Conservation (phyloP, 2,113 vertebrate genomes). For the Cynocephalus volans region DNA sequence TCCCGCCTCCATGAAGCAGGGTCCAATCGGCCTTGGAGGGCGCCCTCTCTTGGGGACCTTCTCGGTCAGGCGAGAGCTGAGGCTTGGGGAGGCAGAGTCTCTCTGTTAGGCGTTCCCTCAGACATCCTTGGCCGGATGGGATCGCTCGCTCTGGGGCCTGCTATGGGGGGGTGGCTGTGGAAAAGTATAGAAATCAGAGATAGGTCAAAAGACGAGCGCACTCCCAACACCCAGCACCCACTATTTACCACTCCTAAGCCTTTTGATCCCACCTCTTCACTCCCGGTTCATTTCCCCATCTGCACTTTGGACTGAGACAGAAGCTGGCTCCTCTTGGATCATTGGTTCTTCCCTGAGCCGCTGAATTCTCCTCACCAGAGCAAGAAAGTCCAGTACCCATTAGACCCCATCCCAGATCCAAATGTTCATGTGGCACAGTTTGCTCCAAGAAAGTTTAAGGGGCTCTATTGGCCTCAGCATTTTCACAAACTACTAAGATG, state of each 20-base stretch:
- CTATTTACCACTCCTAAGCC: background rate
- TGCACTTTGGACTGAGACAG: background rate
- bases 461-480: background rate
- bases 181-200: background rate
- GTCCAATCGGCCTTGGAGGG: constrained; percentile 62
- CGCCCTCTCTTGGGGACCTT: constrained; percentile 13
- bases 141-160: background rate
- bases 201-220: background rate
- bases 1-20: constrained; percentile 63
- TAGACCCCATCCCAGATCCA: background rate
- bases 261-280: background rate
- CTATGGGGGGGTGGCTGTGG: background rate
- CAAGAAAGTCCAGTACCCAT: background rate
- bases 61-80: background rate
- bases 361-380: background rate
- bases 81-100: background rate
- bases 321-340: background rate
- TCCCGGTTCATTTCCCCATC: background rate
- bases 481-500: background rate
- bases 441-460: background rate
- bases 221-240: background rate
- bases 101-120: constrained; percentile 36
- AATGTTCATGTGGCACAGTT: background rate
- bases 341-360: background rate
- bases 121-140: background rate